Evolutionary conservation across 2,113 vertebrate genomes (phyloP).

Genomic region (Nipponia nippon): DNA sequence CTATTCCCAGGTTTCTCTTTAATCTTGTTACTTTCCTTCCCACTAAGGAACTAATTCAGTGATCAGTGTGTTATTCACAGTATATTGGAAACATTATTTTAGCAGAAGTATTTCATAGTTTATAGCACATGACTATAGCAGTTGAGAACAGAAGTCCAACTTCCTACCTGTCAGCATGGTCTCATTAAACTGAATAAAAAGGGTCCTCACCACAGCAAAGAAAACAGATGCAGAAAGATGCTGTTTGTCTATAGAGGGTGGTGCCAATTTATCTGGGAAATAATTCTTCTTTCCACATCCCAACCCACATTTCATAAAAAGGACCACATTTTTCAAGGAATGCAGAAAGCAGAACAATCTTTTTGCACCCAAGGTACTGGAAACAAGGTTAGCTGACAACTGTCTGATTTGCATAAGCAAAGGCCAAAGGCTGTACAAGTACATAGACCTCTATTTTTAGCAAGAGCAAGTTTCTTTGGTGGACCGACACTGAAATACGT

Average conservation of each 20-base stretch:
- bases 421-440: neutral
- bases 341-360: neutral
- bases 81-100: neutral
- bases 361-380: neutral
- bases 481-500: neutral
- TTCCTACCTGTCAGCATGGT: conserved; percentile 45
- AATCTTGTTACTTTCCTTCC: conserved; percentile 25
- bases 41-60: conserved; percentile 17
- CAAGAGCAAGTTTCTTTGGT: neutral
- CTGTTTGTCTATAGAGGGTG: neutral
- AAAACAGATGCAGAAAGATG: conserved; percentile 6
- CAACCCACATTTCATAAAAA: neutral
- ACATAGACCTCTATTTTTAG: neutral
- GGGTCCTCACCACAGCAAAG: conserved; percentile 23
- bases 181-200: conserved; percentile 53
- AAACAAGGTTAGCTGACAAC: neutral
- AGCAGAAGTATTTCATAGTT: neutral
- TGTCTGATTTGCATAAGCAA: neutral
- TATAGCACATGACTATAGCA: neutral
- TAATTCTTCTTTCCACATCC: neutral
- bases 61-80: conserved; percentile 4
- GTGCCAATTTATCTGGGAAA: neutral
- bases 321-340: neutral
- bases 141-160: conserved; percentile 57
- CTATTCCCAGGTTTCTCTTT: conserved; percentile 29